phyloP scores from a whole-genome alignment of 1,140 invertebrate genomes.

The Zaprionus capensis region DNA sequence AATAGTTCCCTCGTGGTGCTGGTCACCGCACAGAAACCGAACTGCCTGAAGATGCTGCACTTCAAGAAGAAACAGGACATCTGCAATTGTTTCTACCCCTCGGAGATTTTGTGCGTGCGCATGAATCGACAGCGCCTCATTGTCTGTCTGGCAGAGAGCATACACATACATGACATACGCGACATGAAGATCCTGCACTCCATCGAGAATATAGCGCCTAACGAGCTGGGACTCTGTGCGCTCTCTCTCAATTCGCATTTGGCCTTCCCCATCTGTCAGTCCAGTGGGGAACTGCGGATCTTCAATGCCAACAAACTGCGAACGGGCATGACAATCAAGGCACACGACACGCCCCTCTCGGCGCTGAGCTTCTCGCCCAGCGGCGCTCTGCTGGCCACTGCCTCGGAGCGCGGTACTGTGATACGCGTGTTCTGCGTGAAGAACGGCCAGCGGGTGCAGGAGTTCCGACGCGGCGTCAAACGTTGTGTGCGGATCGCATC shows the following conservation, averaged over 20 bases:
- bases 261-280: constrained; percentile 97
- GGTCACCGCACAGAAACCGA: constrained; percentile 79
- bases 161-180: constrained; percentile 99
- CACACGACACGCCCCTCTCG: constrained; percentile 97
- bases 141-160: constrained; percentile 98
- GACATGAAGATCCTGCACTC: constrained; percentile 99
- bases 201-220: constrained; percentile 98
- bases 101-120: constrained; percentile 97
- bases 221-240: constrained; percentile 96
- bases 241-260: constrained; percentile 96
- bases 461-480: constrained; percentile 98
- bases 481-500: constrained; percentile 96
- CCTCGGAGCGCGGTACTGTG: constrained; percentile 98
- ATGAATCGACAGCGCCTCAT: constrained; percentile 97
- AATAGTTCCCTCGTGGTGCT: constrained; percentile 82
- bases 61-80: constrained; percentile 99
- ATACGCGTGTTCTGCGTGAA: constrained; percentile 97
- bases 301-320: constrained; percentile 98
- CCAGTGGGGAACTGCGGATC: constrained; percentile 97
- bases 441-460: constrained; percentile 95
- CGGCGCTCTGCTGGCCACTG: constrained; percentile 95
- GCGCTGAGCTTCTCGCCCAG: constrained; percentile 96
- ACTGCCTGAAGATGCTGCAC: constrained; percentile 92
- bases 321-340: constrained; percentile 96
- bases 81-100: constrained; percentile 98